Evolutionary conservation across 1,140 invertebrate species (phyloP), one percentile per base, ranked within the genome.

Genomic region (Cydia pomonella): DNA sequence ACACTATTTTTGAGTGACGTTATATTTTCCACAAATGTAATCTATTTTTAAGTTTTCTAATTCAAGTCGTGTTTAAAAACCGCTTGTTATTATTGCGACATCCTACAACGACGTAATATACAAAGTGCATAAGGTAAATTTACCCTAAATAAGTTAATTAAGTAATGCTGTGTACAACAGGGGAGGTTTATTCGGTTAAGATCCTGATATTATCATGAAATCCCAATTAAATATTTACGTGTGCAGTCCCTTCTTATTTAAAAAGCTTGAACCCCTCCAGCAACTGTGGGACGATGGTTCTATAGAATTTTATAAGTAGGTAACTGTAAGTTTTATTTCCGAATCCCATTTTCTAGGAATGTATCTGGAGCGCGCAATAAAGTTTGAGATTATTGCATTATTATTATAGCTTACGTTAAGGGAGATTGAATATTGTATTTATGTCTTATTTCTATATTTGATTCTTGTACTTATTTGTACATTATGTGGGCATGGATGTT

Each of bases 221-320:
- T 69, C 29, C 33, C 64, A 69, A 69, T 69, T 69, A 69, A 69
- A 69, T 69, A 69, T 69, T 69, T 69, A 69, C 64, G 64, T 69
- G 64, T 33, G 29, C 18, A 18, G 29, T 69, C 27, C 64, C 64
- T 13, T 63, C 62, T 29, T 29, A 29, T 66, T 66, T 33, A 29
- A 27, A 29, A 29, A 13, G 25, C 4, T 63, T 13, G 62, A 27
- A 13, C 63, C 63, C 29, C 27, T 33, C 9, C 7, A 33, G 27
- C n/a, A 69, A 12, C 33, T 18, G 27, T 29, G 25, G 7, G 25
- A 63, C 1, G n/a, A 63, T 64, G 16, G 25, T 64, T 64, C 5
- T 59, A 23, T 59, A 59, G 21, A 59, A 59, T 59, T 23, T n/a
- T 59, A 23, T 59, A 18, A 21, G 50, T 53, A 59, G 12, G 53